phyloP scores from a whole-genome alignment of 2,888 invertebrate genomes.

The Drosophila macrospina region DNA sequence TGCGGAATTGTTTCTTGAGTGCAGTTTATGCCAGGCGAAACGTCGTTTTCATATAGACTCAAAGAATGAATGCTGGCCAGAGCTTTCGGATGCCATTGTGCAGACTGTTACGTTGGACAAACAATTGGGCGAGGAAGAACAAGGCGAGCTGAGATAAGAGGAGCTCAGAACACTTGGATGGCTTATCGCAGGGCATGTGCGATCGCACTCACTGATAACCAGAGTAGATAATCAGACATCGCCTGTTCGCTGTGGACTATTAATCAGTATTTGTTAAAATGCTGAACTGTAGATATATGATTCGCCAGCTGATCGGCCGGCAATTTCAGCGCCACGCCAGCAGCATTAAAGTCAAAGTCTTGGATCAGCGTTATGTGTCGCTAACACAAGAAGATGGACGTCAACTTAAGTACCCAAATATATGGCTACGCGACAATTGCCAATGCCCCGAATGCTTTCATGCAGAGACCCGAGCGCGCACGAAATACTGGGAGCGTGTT shows the following conservation, averaged over 20 bases:
- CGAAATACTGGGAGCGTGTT: conserved; percentile 87
- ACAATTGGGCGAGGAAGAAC: background rate
- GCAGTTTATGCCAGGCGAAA: conserved; percentile 74
- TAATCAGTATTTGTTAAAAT: conserved; percentile 54
- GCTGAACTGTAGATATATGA: conserved; percentile 65
- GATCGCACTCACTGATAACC: conserved; percentile 40
- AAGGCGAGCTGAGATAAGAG: too few relatives aligned
- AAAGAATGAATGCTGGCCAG: conserved; percentile 83
- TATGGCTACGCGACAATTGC: conserved; percentile 92
- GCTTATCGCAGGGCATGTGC: conserved; percentile 38
- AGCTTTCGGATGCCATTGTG: conserved; percentile 77
- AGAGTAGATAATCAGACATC: conserved; percentile 35
- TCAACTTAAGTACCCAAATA: conserved; percentile 87
- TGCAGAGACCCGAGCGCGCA: conserved; percentile 87
- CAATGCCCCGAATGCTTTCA: conserved; percentile 90
- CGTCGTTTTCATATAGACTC: conserved; percentile 75
- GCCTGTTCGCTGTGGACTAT: conserved; percentile 26
- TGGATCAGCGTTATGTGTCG: conserved; percentile 59
- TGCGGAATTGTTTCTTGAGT: conserved; percentile 63
- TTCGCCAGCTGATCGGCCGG: conserved; percentile 48
- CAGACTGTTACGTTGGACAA: conserved; percentile 51
- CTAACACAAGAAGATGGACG: conserved; percentile 40
- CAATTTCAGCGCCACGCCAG: conserved; percentile 30
- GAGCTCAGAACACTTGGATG: background rate
- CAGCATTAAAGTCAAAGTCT: conserved; percentile 34